Evolutionary conservation across 2,797 vertebrate genomes (phyloP), one percentile per base, ranked within the genome.

Genomic region (Melanotaenia trifasciata): DNA sequence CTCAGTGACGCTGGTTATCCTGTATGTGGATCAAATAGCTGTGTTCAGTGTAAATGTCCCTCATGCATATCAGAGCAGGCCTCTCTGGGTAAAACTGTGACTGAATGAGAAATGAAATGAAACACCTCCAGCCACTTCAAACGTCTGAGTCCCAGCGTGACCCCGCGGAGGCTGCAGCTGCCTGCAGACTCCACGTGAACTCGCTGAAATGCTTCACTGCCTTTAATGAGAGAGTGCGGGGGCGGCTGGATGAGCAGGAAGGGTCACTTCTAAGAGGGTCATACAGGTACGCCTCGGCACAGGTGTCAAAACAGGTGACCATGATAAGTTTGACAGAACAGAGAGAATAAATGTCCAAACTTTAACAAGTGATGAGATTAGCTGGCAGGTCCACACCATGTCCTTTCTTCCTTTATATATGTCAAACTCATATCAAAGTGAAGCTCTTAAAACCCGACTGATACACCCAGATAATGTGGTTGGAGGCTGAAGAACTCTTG

Each of bases 21-120:
- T 51, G 69, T 72, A 80, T 84, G 76, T 81, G 56, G 83, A 78
- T 76, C 80, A 56, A 26, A 65, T 18, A 5, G 54, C 66, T 57
- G 65, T 40, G 70, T 79, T 70, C 53, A 69, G 84, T 84, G 87
- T 80, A 83, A 83, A 83, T 76, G 79, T 79, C 60, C 61, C 70
- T 84, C 79, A 70, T 84, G 63, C 62, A 72, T 61, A 74, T 63
- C 72, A 74, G 79, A 85, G 76, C 68, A 70, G 78, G 36, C 56
- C 58, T 65, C 70, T 47, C 56, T 50, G n/a, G 72, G 54, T 74
- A 60, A 71, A 6, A 47, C 66, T 36, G 66, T 8, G 11, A 14
- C 71, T 63, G 76, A 65, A 64, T 66, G 75, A 72, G 64, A 40
- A 75, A 63, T 75, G 32, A 80, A 79, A 77, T 76, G n/a, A 85